Base-by-base conservation (phyloP, 1,140 invertebrate genomes). In the Drosophila melanica region DNA sequence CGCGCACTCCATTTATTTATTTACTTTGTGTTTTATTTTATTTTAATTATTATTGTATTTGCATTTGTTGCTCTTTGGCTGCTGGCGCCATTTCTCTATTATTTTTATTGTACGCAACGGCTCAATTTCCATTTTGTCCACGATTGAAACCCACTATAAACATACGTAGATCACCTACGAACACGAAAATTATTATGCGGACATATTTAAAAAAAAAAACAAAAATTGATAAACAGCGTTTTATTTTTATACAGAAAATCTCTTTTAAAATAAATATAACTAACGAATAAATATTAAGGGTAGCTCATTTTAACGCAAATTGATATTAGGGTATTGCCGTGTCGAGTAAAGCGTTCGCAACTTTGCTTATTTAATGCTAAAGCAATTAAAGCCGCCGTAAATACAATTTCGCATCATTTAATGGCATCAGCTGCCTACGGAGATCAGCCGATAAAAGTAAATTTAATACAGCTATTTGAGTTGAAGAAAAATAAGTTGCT, bases 1-100 rank as follows among this genome's bases (percentile, higher is more conserved):
- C 23, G 37, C 47, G 42, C 55, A 51, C 41, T 73, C 62, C 58
- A 85, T 81, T 85, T 81, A 74, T 81, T 85, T 86, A 81, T 86
- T 81, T 70, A 81, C 63, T 64, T 77, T 77, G 59, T 44, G 53
- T 54, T 68, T 86, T 86, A 81, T 85, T 84, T 84, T 85, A 80
- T 86, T 85, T 85, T 81, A 86, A 86, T 77, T 86, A 86, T 77
- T 86, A 86, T 81, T 86, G 74, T 86, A 77, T 85, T 86, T 86
- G 81, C 81, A 86, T 86, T 86, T 77, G 60, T 62, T 64, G 41
- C 48, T 14, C 5, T 42, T n/a, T 66, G n/a, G 51, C 42, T 55
- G 41, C 64, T 76, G 65, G 47, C 42, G 11, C n/a, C 7, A 37
- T 42, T 18, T 12, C 18, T 65, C 76, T 77, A 63, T 81, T 63